Conservation (phyloP, 2,888 invertebrate species). For the Lithodes maja region DNA sequence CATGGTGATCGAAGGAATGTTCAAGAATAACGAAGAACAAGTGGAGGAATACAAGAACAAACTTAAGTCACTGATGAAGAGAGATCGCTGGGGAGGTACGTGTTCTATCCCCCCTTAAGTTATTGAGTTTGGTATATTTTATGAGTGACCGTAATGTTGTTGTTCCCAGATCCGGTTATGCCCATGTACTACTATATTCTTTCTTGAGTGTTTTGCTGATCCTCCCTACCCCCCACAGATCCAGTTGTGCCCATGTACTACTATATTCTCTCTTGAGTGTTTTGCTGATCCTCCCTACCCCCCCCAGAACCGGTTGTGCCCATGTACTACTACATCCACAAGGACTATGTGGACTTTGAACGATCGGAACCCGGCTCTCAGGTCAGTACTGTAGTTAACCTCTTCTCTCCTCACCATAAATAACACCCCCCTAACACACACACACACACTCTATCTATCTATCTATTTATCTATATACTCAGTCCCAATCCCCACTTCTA, state of each 20-base stretch:
- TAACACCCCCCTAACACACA: too few relatives aligned
- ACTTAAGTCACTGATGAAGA: slow-evolving; percentile 86
- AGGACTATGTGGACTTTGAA: slow-evolving; percentile 84
- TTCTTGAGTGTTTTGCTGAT: neutral
- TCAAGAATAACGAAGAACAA: slow-evolving; percentile 89
- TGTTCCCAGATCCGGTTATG: neutral
- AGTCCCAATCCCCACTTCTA: too few relatives aligned
- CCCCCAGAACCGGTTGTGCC: slow-evolving; percentile 81
- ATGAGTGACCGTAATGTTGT: neutral
- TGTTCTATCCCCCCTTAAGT: neutral
- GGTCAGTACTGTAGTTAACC: slow-evolving; percentile 30
- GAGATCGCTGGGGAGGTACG: slow-evolving; percentile 86
- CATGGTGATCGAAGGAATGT: slow-evolving; percentile 97
- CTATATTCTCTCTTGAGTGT: neutral
- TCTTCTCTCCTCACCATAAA: too few relatives aligned
- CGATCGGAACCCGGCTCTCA: slow-evolving; percentile 81
- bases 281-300: too few relatives aligned
- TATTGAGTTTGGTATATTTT: neutral
- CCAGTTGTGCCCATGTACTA: neutral
- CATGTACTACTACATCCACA: slow-evolving; percentile 92
- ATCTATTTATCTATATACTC: too few relatives aligned
- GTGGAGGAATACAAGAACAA: slow-evolving; percentile 93
- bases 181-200: neutral
- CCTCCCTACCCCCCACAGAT: neutral
- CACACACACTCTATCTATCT: too few relatives aligned